Evolutionary conservation across 35 echinoderm and acorn worm genomes (phyloP).

Genomic region (Ophioderma brevispina): DNA sequence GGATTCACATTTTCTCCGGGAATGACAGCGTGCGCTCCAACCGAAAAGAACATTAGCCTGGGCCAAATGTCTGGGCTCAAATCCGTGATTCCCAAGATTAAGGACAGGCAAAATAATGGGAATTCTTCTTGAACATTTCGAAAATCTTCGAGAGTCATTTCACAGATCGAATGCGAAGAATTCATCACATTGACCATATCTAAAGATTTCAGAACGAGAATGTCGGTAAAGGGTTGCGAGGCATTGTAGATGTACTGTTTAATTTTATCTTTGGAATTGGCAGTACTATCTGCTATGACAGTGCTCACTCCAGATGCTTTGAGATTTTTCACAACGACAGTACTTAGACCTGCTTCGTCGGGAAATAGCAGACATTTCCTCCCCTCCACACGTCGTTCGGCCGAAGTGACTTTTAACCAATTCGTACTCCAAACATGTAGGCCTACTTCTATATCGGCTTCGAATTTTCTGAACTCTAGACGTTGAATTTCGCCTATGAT

Average conservation of each 20-base stretch:
- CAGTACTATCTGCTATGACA: background rate
- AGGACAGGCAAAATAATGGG: background rate
- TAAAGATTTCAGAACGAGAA: background rate
- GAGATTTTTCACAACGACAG: background rate
- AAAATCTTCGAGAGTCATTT: background rate
- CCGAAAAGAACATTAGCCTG: background rate
- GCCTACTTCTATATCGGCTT: background rate
- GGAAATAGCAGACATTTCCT: background rate
- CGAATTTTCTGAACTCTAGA: background rate
- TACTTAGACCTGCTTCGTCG: background rate
- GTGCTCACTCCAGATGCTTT: background rate
- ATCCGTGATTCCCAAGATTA: background rate
- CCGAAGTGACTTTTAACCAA: background rate
- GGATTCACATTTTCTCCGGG: slow-evolving; percentile 18
- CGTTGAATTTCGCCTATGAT: background rate
- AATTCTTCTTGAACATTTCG: background rate
- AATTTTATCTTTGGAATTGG: background rate
- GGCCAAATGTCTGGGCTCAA: background rate
- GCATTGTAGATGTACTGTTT: background rate
- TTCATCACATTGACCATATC: background rate
- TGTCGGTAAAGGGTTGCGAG: background rate
- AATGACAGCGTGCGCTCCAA: background rate
- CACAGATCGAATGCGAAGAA: background rate
- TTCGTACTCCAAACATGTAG: background rate
- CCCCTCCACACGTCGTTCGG: background rate